A percentile compares a stretch with the other conserved stretches of the same genome.
These are phyloP conservation scores for Porites cylindrica DNA, from an alignment of 92 coral and sea anemone species.

Conservation along the genomic window DNA sequence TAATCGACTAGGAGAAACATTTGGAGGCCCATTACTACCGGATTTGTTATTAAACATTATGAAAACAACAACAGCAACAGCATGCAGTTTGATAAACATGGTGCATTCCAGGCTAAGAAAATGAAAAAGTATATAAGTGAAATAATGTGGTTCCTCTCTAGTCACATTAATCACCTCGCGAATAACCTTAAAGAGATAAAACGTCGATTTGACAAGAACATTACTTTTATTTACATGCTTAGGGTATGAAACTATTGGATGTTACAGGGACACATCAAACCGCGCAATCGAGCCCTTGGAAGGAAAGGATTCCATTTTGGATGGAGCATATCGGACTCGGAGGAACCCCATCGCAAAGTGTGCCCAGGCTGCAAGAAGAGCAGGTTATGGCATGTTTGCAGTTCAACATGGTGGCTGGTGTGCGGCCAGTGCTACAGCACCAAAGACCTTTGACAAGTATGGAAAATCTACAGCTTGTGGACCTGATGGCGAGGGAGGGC, in stretches of 20 bases:
- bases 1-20: no score
- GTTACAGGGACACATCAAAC: neutral
- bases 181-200: no score
- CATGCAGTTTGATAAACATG: no score
- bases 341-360: neutral
- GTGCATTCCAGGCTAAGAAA: no score
- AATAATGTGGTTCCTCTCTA: no score
- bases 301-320: conserved; percentile 5
- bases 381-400: conserved; percentile 16
- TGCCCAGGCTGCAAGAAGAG: neutral
- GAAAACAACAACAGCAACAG: no score
- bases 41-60: no score
- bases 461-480: conserved; percentile 27
- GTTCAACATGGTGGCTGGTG: conserved; percentile 54
- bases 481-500: conserved; percentile 52
- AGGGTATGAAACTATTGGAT: neutral
- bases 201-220: no score
- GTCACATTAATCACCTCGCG: no score
- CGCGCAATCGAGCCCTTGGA: neutral
- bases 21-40: no score
- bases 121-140: no score
- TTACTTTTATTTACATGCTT: neutral
- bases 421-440: conserved; percentile 34
- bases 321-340: neutral
- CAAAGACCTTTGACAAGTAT: conserved; percentile 25